Conservation (phyloP, 1,140 invertebrate species). For the Thaumatotibia leucotreta region DNA sequence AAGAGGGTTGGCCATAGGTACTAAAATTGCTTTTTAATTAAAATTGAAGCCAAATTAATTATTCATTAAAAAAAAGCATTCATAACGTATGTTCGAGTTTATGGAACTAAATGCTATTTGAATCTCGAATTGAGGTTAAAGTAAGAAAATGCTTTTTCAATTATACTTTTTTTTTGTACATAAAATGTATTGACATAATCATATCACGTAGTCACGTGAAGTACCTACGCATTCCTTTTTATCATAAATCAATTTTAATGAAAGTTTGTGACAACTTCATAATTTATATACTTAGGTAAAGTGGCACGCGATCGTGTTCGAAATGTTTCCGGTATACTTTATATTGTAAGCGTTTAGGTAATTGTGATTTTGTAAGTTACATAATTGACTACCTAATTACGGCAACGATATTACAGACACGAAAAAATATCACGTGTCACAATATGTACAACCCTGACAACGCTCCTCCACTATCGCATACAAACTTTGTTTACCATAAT, state of each 20-base stretch:
- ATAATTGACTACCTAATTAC: constrained; percentile 46
- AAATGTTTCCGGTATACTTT: not conserved
- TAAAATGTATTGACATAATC: no score
- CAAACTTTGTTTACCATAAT: constrained; percentile 5
- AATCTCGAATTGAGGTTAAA: no score
- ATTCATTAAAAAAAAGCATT: no score
- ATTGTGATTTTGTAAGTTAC: constrained; percentile 23
- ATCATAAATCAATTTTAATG: not conserved
- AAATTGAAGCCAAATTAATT: no score
- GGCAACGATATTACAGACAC: not conserved
- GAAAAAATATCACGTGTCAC: constrained; percentile 34
- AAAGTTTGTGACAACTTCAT: constrained; percentile 1
- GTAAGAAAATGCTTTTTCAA: no score
- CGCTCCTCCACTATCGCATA: not conserved
- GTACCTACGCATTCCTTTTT: not conserved
- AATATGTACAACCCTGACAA: constrained; percentile 20
- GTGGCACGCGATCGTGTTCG: constrained; percentile 14
- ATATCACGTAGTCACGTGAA: no score
- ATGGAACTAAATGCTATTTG: no score
- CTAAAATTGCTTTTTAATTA: not conserved
- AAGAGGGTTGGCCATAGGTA: not conserved
- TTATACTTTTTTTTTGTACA: no score
- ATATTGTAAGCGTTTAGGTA: constrained; percentile 1
- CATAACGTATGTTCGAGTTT: no score
- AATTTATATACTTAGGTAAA: not conserved